Evolutionary conservation across 35 echinoderm and acorn worm genomes (phyloP), one percentile per base, ranked within the genome.

Genomic region (Nesometra sesokonis): DNA sequence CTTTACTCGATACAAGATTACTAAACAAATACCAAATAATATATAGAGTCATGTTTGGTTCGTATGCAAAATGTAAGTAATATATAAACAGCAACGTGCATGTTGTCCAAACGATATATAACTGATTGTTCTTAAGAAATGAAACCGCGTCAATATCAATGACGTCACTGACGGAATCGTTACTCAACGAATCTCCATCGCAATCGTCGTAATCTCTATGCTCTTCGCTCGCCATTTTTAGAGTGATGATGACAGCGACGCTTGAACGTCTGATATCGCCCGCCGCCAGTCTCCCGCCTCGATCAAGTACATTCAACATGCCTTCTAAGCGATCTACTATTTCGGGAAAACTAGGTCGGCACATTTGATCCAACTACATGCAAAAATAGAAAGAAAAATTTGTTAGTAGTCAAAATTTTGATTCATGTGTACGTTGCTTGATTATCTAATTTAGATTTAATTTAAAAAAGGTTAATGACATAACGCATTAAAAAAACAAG

Each of bases 321-420:
- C n/a, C 35, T 2, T 80, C 29, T 32, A 88, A 39, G 15, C 79
- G 30, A 19, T 35, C 79, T 5, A 80, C 38, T 82, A 88, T 88
- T 37, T 88, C 87, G 19, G 33, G 17, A 82, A 88, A 88, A 36
- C 29, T n/a, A 34, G 87, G 87, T 33, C 87, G 77, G 19, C 30
- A 82, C 36, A 39, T 31, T 47, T 78, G 39, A 52, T 88, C 87
- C 39, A 88, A 29, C 87, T 88, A 77, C 32, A 43, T 29, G 35
- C 40, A 33, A 40, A 87, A 27, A 29, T 30, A 47, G 32, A 57
- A 86, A 33, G 33, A 29, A 76, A 33, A 32, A 85, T 3, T 32
- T n/a, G n/a, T n/a, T n/a, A n/a, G n/a, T n/a, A n/a, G n/a, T n/a
- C n/a, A n/a, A n/a, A n/a, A n/a, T n/a, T n/a, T n/a, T n/a, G n/a